These are phyloP conservation scores for Erpobdella octoculata DNA, from an alignment of 2,888 invertebrate species.

Conservation along the genomic window DNA sequence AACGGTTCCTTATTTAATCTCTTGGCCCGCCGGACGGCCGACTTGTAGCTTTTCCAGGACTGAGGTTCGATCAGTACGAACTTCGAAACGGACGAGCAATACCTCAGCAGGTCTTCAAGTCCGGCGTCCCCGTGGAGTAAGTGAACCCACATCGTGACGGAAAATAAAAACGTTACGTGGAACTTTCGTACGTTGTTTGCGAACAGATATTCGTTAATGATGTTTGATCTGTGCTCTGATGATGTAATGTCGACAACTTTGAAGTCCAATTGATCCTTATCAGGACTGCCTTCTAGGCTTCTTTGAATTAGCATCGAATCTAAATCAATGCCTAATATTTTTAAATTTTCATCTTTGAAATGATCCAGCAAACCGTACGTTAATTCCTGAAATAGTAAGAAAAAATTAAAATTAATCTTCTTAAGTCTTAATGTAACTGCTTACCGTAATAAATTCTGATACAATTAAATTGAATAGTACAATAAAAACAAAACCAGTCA, in stretches of 20 bases:
- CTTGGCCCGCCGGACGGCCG: conserved; percentile 66
- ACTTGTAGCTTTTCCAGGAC: conserved; percentile 74
- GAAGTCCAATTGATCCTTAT: conserved; percentile 27
- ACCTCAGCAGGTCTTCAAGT: conserved; percentile 60
- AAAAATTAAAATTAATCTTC: not conserved
- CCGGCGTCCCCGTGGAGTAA: conserved; percentile 72
- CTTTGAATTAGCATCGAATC: conserved; percentile 65
- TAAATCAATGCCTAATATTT: conserved; percentile 67
- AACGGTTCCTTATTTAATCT: conserved; percentile 60
- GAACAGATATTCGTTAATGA: conserved; percentile 43
- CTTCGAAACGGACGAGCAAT: conserved; percentile 56
- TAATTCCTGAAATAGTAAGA: conserved; percentile 58
- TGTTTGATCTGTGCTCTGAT: conserved; percentile 57
- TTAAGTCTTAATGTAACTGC: not conserved
- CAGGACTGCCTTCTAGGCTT: conserved; percentile 53
- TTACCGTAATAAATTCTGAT: not conserved
- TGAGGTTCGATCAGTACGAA: conserved; percentile 71
- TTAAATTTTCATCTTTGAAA: conserved; percentile 42
- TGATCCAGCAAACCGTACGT: conserved; percentile 59
- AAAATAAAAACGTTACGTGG: conserved; percentile 63
- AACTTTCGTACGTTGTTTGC: conserved; percentile 17
- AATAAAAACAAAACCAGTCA: not conserved
- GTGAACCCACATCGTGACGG: conserved; percentile 84
- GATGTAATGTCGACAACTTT: conserved; percentile 45
- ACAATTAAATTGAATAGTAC: not conserved